Base-by-base conservation (phyloP, 2,888 invertebrate genomes). In the Gymnosoma rotundatum region DNA sequence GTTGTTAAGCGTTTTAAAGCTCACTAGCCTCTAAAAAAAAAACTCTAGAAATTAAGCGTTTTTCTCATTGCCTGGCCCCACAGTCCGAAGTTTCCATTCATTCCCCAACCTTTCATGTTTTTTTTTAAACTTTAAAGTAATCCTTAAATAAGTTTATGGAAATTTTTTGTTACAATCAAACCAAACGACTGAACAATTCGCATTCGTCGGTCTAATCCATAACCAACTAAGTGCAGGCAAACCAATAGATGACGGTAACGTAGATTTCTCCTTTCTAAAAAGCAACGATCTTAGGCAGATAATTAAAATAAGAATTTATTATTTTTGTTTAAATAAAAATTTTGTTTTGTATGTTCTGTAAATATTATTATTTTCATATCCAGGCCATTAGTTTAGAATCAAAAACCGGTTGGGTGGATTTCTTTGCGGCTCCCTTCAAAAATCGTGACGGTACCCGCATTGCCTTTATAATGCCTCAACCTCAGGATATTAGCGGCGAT, bases 381-480 rank as follows among this genome's bases (percentile, higher is more conserved):
- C 66, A 91, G 91, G 86, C 89, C 8, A 90, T 88, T 50, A 89
- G 86, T 52, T 88, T 89, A 1, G 88, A 89, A 78, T 91, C 91
- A 0, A 87, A 92, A 14, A 92, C 94, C 3, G 97, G 97, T 16
- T 97, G 97, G 97, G 94, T 97, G n/a, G 96, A 97, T 89, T 92
- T 95, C 48, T 96, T 96, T 89, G 94, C 94, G 42, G 93, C 96
- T 0, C 94, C 97, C 1, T 91, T 94, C 58, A 96, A 95, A 89
- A 95, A 95, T 85, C 92, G 93, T 36, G 94, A 94, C 86, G 96
- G 96, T 45, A 93, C 93, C 10, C 93, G 95, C 58, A 94, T 97
- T 88, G 93, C 96, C 67, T 93, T 96, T n/a, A 95, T 97, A 85
- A 91, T 96, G 84, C 96, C 97, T 14, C 94, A 95, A 88, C 94